A percentile compares a stretch with the other conserved stretches of the same genome.
phyloP scores from a whole-genome alignment of 2,113 vertebrate genomes.

The Crotalus viridis region DNA sequence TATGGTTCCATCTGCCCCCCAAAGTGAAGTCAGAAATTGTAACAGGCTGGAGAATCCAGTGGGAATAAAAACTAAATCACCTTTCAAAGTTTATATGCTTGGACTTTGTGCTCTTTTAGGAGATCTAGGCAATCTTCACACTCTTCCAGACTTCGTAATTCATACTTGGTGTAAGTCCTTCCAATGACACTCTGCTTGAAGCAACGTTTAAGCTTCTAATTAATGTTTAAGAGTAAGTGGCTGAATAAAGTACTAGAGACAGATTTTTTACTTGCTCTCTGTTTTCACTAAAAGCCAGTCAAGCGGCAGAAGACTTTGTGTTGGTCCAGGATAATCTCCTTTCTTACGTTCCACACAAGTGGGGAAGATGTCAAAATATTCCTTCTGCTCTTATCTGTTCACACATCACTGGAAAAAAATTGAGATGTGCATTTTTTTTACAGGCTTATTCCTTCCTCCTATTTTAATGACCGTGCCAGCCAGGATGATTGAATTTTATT shows the following conservation, averaged over 20 bases:
- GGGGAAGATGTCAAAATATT: background rate
- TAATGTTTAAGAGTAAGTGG: background rate
- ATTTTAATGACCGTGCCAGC: background rate
- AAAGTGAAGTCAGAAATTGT: background rate
- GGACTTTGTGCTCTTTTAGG: background rate
- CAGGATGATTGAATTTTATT: background rate
- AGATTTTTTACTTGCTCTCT: too few species aligned
- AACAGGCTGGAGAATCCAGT: background rate
- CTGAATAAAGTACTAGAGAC: background rate
- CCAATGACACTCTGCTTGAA: background rate
- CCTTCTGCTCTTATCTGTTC: background rate
- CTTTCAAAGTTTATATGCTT: background rate
- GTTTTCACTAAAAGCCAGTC: background rate
- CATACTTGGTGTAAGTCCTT: background rate
- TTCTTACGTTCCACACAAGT: background rate
- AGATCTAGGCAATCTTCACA: background rate
- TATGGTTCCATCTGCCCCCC: conserved; percentile 4
- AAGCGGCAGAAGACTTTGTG: background rate
- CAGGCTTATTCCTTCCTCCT: background rate
- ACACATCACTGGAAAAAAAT: background rate
- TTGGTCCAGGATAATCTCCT: background rate
- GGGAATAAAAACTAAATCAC: conserved; percentile 1
- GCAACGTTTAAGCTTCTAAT: background rate
- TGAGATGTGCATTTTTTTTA: background rate
- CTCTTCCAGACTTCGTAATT: background rate